Percentiles rank a stretch among this genome's conserved stretches.
These are phyloP conservation scores for Nothura maculosa DNA, from an alignment of 2,797 vertebrate genomes.

Conservation along the genomic window DNA sequence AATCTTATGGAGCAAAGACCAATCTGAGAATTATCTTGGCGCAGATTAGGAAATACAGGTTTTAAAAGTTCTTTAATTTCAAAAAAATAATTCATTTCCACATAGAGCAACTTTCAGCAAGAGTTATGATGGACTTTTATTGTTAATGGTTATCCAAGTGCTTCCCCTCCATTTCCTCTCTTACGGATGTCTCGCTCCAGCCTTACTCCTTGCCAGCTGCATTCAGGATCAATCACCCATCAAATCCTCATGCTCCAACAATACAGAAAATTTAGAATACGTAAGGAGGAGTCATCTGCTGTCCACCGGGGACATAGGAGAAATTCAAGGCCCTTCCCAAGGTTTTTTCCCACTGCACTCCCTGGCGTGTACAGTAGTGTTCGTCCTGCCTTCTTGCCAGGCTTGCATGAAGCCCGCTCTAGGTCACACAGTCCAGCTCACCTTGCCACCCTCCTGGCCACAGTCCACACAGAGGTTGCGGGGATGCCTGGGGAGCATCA, in stretches of 20 bases:
- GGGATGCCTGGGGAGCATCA: neutral
- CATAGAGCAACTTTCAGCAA: conserved; percentile 6
- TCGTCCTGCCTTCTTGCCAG: neutral
- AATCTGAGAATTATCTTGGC: conserved; percentile 32
- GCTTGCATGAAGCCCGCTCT: neutral
- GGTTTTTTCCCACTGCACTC: neutral
- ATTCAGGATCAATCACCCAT: conserved; percentile 15
- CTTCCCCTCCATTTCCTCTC: conserved; percentile 26
- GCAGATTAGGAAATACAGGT: neutral
- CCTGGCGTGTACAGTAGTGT: fast-evolving
- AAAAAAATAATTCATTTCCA: conserved; percentile 41
- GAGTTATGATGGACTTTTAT: conserved; percentile 34
- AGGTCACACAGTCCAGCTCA: neutral
- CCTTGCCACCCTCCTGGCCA: neutral
- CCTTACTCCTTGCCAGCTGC: neutral
- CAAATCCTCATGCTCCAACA: conserved; percentile 40
- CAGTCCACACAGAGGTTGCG: fast-evolving
- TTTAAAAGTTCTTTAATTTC: conserved; percentile 27
- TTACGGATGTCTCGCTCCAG: neutral
- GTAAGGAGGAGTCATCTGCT: conserved; percentile 4
- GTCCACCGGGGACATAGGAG: fast-evolving
- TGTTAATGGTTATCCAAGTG: conserved; percentile 11
- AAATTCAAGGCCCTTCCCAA: neutral
- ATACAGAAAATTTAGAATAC: conserved; percentile 32
- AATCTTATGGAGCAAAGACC: conserved; percentile 4